phyloP scores from a whole-genome alignment of 2,888 invertebrate species.

The Callimorpha dominula region DNA sequence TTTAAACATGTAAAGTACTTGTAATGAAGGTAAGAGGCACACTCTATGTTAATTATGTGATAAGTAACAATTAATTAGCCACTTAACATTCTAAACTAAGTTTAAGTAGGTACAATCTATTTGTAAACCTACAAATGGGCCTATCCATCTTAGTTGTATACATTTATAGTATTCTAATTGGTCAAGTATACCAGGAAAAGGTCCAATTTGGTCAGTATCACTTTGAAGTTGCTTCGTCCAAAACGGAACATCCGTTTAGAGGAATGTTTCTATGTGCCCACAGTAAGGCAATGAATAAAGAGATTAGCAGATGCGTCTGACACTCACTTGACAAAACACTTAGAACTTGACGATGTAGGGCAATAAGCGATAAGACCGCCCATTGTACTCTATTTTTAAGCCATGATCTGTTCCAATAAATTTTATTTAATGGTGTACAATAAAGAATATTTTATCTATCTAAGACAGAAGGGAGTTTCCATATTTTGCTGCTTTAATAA shows the following conservation, averaged over 20 bases:
- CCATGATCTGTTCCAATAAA: too few relatives aligned
- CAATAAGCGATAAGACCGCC: too few relatives aligned
- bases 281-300: slow-evolving; percentile 43
- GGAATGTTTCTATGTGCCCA: slow-evolving; percentile 41
- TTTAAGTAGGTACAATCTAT: slow-evolving; percentile 4
- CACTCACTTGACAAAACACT: slow-evolving; percentile 32
- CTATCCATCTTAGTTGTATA: slow-evolving; percentile 12
- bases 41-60: too few relatives aligned
- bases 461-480: too few relatives aligned
- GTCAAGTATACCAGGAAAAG: slow-evolving; percentile 14
- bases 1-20: too few relatives aligned
- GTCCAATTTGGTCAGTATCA: not conserved
- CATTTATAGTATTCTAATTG: slow-evolving; percentile 10
- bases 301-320: slow-evolving; percentile 45
- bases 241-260: slow-evolving; percentile 34
- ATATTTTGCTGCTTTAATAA: too few relatives aligned
- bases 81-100: not conserved
- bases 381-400: too few relatives aligned
- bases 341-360: slow-evolving; percentile 5
- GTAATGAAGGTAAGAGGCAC: too few relatives aligned
- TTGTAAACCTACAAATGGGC: slow-evolving; percentile 6
- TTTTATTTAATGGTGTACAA: too few relatives aligned
- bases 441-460: too few relatives aligned
- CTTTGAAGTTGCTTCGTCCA: slow-evolving; percentile 27
- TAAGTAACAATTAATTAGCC: too few relatives aligned